Evolutionary conservation across 2,888 invertebrate genomes (phyloP), one percentile per base, ranked within the genome.

Genomic region (Ectemnius continuus): DNA sequence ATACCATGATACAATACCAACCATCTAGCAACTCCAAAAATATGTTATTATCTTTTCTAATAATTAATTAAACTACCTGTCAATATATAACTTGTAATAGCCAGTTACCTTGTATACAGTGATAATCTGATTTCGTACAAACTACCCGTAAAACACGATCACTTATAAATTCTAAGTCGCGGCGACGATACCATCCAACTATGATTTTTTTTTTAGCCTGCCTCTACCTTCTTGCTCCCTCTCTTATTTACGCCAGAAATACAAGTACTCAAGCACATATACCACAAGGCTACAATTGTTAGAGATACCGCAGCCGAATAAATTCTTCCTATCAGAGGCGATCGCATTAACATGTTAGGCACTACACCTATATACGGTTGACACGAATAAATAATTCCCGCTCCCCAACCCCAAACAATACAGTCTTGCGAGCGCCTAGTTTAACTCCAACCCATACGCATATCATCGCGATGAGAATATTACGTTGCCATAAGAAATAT

Each of bases 11-110:
- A 81, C 76, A 81, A 80, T 81, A 77, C 79, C 80, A 79, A 81
- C 80, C 76, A 77, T 85, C 84, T 84, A 85, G 84, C 81, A 84
- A 85, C 85, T 89, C 85, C 86, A 88, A 88, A 88, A 88, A 88
- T 88, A 88, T 89, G 86, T 87, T 84, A 84, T 85, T 87, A 82
- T 87, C 83, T 87, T 74, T 73, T 79, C 80, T 84, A 79, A 36
- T 36, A 36, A 36, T 77, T 65, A 60, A 67, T 46, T 59, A 59
- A 56, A 73, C 64, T 78, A 80, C 56, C 82, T 84, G 85, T 74
- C 67, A 73, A 71, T 79, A 78, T 80, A 75, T 68, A 70, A 78
- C 67, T 76, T 75, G 65, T 75, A 67, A 83, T 70, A 72, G 73
- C 81, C 76, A 73, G 73, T 83, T 83, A 81, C 48, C 78, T 73